Evolutionary conservation across 2,797 vertebrate genomes (phyloP).

Genomic region (Anguilla marmorata): DNA sequence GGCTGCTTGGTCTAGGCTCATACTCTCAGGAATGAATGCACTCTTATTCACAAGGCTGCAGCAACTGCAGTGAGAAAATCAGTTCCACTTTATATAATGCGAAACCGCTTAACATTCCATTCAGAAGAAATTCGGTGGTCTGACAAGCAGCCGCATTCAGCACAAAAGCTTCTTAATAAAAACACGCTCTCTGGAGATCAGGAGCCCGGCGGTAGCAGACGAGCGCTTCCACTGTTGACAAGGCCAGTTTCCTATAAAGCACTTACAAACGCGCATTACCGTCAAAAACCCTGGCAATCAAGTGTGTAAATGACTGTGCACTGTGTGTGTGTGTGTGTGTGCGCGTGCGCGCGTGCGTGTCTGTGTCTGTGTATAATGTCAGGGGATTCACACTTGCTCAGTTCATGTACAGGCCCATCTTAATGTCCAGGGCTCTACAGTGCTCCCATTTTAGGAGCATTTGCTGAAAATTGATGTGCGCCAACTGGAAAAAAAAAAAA

Average conservation of each 20-base stretch:
- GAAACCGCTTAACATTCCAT: slow-evolving; percentile 26
- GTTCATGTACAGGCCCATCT: neutral
- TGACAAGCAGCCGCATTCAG: slow-evolving; percentile 25
- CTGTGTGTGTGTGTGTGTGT: slow-evolving; percentile 16
- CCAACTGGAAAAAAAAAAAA: neutral
- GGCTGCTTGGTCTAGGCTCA: neutral
- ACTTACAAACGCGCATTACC: neutral
- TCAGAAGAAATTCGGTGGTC: slow-evolving; percentile 15
- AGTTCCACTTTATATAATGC: slow-evolving; percentile 15
- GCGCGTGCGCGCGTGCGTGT: neutral
- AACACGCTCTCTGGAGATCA: neutral
- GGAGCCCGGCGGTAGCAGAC: neutral
- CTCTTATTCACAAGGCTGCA: slow-evolving; percentile 14
- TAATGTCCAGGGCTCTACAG: neutral
- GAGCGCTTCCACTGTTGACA: neutral
- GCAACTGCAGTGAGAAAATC: slow-evolving; percentile 2
- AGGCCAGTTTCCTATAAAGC: slow-evolving; percentile 2
- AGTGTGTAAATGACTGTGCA: slow-evolving; percentile 9
- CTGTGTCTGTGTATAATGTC: neutral
- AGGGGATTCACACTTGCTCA: neutral
- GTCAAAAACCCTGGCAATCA: neutral
- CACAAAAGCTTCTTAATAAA: slow-evolving; percentile 32
- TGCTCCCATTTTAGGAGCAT: neutral
- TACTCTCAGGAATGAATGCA: neutral
- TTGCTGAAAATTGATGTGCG: neutral